These are phyloP conservation scores for Brachionus calyciflorus DNA, from an alignment of 1,140 invertebrate genomes.

Conservation along the genomic window DNA sequence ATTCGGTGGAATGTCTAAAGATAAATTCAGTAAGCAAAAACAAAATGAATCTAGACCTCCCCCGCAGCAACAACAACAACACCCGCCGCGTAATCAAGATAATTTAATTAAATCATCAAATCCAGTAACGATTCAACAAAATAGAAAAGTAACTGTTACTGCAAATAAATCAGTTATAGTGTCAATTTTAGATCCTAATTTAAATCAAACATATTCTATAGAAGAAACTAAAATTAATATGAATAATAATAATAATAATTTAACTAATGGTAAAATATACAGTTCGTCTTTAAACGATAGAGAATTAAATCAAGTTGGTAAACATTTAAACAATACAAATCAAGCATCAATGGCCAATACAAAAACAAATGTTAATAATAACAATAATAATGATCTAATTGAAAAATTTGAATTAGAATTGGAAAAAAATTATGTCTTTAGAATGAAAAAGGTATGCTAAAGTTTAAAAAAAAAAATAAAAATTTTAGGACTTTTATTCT, in stretches of 20 bases:
- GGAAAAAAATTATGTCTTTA: constrained; percentile 52
- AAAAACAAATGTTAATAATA: neutral
- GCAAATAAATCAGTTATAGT: constrained; percentile 35
- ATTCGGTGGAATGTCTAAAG: constrained; percentile 30
- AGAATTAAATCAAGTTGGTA: too few relatives aligned
- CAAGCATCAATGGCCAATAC: neutral
- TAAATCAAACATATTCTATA: neutral
- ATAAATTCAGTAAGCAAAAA: constrained; percentile 32
- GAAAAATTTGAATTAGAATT: constrained; percentile 49
- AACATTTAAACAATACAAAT: neutral
- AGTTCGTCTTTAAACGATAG: neutral
- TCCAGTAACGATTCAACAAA: neutral
- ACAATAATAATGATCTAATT: neutral
- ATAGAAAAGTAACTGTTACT: neutral
- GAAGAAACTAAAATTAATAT: neutral
- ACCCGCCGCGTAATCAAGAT: neutral
- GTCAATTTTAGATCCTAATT: neutral
- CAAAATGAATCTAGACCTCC: neutral
- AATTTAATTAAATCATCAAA: neutral
- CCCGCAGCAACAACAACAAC: too few relatives aligned
- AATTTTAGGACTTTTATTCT: too few relatives aligned
- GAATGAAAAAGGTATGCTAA: constrained; percentile 52
- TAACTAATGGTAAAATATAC: too few relatives aligned
- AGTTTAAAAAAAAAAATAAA: neutral
- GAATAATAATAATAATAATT: neutral